phyloP scores from a whole-genome alignment of 2,797 vertebrate genomes.

The Silurus lanzhouensis region DNA sequence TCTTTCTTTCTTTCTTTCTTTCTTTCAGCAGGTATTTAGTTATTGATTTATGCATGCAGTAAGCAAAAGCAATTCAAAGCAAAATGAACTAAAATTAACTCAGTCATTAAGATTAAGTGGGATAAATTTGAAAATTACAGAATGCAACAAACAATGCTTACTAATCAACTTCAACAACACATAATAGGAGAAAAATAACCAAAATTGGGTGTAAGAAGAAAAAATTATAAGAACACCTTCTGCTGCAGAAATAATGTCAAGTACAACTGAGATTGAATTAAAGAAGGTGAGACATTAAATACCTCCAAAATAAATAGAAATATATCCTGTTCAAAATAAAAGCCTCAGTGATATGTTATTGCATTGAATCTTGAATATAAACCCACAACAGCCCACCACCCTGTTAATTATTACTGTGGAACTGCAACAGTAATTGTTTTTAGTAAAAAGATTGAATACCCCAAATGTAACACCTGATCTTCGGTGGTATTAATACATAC shows the following conservation, averaged over 20 bases:
- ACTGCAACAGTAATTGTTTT: neutral
- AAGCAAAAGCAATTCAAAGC: neutral
- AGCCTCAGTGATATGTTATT: neutral
- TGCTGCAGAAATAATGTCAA: neutral
- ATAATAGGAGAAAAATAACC: neutral
- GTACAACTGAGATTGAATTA: neutral
- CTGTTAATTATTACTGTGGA: neutral
- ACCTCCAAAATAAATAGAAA: too few relatives aligned
- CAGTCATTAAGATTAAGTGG: neutral
- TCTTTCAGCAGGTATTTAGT: neutral
- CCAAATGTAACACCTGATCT: neutral
- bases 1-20: too few relatives aligned
- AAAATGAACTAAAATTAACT: neutral
- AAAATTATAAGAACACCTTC: neutral
- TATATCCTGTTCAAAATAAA: neutral
- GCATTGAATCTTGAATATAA: too few relatives aligned
- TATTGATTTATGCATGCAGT: neutral
- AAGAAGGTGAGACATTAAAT: neutral
- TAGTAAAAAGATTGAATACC: neutral
- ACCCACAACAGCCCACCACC: neutral
- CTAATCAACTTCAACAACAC: neutral
- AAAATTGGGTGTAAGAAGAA: neutral
- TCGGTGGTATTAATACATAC: neutral
- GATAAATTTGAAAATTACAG: neutral
- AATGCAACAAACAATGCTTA: constrained; percentile 2